phyloP scores from a whole-genome alignment of 2,113 vertebrate genomes.

The Grammomys dolichurus region DNA sequence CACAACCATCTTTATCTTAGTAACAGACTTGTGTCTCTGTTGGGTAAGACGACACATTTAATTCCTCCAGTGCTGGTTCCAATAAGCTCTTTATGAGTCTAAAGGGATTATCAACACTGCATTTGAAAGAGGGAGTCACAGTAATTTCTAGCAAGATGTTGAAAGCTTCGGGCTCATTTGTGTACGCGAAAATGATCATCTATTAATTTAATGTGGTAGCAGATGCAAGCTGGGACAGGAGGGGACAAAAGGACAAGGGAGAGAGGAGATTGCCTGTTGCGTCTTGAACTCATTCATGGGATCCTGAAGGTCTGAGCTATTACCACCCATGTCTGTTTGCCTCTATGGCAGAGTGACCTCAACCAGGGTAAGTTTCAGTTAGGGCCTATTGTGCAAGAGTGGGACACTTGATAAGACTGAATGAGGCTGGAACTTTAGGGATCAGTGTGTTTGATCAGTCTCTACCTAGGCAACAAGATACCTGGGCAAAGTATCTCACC shows the following conservation, averaged over 20 bases:
- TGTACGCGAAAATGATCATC: conserved; percentile 49
- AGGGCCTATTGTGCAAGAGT: neutral
- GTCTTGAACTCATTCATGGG: neutral
- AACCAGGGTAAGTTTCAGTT: neutral
- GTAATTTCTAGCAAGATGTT: conserved; percentile 67
- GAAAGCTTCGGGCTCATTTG: conserved; percentile 62
- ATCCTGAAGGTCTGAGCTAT: neutral
- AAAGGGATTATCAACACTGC: conserved; percentile 68
- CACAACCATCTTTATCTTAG: conserved; percentile 58
- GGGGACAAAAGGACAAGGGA: neutral
- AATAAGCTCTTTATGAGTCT: conserved; percentile 69
- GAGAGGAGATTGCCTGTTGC: accelerated
- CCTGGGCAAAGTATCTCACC: neutral
- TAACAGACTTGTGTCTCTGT: conserved; percentile 62
- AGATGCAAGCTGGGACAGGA: neutral
- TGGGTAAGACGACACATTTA: conserved; percentile 72
- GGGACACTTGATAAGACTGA: neutral
- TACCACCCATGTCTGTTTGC: neutral
- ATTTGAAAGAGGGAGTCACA: conserved; percentile 68
- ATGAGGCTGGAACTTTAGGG: neutral
- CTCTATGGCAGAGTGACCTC: neutral
- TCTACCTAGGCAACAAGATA: too few relatives aligned
- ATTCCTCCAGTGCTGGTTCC: conserved; percentile 69
- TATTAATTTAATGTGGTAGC: conserved; percentile 9
- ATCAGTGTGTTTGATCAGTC: neutral